These are phyloP conservation scores for Edolisoma coerulescens DNA, from an alignment of 2,113 vertebrate species.

Conservation along the genomic window DNA sequence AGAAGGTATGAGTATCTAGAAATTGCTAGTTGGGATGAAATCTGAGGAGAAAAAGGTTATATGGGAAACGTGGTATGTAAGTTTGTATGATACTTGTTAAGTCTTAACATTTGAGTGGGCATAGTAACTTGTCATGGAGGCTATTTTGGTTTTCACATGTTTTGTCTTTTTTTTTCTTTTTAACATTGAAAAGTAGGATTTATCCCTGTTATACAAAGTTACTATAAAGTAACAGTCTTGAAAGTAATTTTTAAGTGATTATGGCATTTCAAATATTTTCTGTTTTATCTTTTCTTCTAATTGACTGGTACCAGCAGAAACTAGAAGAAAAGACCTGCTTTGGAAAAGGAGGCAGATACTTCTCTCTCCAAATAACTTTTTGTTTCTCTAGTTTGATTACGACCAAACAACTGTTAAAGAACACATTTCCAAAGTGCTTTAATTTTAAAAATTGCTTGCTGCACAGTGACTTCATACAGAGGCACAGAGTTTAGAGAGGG, in stretches of 20 bases:
- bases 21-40: background rate
- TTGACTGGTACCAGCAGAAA: background rate
- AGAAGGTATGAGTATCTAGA: background rate
- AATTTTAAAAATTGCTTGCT: background rate
- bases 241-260: background rate
- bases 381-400: background rate
- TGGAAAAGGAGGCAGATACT: background rate
- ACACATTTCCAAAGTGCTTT: background rate
- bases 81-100: background rate
- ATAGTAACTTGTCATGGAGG: background rate
- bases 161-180: background rate
- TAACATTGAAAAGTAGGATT: background rate
- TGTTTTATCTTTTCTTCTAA: background rate
- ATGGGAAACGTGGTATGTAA: background rate
- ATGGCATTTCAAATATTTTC: background rate
- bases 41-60: background rate
- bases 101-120: background rate
- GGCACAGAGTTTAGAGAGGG: background rate
- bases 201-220: background rate
- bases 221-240: background rate
- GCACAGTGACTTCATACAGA: background rate
- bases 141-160: background rate
- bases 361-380: background rate
- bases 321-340: background rate
- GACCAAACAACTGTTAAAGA: background rate